Conservation (phyloP, 1,140 invertebrate genomes). For the Tetramorium alpestre region DNA sequence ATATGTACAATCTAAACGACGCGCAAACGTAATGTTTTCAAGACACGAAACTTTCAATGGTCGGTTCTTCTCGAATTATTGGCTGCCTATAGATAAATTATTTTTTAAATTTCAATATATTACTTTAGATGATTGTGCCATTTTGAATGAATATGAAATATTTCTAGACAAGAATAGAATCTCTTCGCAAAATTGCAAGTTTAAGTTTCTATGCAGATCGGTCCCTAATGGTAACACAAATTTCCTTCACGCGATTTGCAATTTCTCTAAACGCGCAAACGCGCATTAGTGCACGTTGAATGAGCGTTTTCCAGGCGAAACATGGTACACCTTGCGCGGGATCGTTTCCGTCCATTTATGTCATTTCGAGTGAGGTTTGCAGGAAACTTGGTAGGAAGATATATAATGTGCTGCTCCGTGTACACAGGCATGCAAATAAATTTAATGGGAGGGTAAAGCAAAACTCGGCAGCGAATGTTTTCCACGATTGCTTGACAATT, state of each 20-base stretch:
- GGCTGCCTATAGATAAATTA: not conserved
- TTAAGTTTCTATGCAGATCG: slow-evolving; percentile 7
- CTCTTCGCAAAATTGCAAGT: not conserved
- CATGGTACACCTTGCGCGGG: slow-evolving; percentile 32
- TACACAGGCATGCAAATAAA: slow-evolving; percentile 47
- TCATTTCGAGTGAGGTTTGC: slow-evolving; percentile 57
- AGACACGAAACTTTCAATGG: no score
- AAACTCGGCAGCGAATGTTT: slow-evolving; percentile 9
- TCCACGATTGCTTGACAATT: slow-evolving; percentile 33
- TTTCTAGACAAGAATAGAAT: not conserved
- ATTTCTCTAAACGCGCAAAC: slow-evolving; percentile 58
- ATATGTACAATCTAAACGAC: not conserved
- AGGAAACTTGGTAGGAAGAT: slow-evolving; percentile 51
- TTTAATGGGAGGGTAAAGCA: slow-evolving; percentile 37
- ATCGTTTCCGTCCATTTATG: slow-evolving; percentile 58
- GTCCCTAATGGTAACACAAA: not conserved
- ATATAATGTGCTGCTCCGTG: slow-evolving; percentile 35
- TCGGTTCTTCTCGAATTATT: not conserved
- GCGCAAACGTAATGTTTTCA: not conserved
- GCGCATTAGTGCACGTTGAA: slow-evolving; percentile 52
- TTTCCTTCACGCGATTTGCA: slow-evolving; percentile 42
- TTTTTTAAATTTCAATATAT: not conserved
- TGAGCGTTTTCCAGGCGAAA: slow-evolving; percentile 59
- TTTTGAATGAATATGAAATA: not conserved
- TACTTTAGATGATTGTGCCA: not conserved